Evolutionary conservation across 1,140 invertebrate genomes (phyloP).

Genomic region (Drosophila bocki): DNA sequence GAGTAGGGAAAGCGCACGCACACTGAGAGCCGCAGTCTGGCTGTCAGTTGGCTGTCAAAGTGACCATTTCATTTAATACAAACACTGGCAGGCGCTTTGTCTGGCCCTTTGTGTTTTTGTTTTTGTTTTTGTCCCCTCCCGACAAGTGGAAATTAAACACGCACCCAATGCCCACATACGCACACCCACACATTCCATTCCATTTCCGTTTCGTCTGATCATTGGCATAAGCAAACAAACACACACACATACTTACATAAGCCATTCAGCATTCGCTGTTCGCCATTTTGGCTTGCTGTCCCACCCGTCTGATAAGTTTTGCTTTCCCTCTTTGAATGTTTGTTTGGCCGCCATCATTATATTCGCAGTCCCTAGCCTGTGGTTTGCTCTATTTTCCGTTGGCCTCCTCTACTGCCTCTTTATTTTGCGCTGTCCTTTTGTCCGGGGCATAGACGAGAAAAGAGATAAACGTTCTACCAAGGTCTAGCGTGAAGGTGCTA

Average conservation of each 20-base stretch:
- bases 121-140: slow-evolving; percentile 26
- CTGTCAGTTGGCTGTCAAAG: slow-evolving; percentile 76
- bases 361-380: slow-evolving; percentile 31
- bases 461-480: slow-evolving; percentile 31
- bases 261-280: slow-evolving; percentile 21
- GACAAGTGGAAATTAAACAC: slow-evolving; percentile 78
- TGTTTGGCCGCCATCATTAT: slow-evolving; percentile 58
- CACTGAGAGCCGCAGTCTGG: slow-evolving; percentile 27
- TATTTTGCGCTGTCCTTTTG: slow-evolving; percentile 37
- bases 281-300: slow-evolving; percentile 41
- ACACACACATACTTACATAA: slow-evolving; percentile 9
- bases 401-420: slow-evolving; percentile 10
- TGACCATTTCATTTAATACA: slow-evolving; percentile 79
- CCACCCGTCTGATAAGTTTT: slow-evolving; percentile 38
- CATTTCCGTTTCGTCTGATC: slow-evolving; percentile 57
- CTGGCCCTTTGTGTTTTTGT: slow-evolving; percentile 38
- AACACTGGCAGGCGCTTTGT: slow-evolving; percentile 30
- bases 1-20: slow-evolving; percentile 34
- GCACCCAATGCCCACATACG: slow-evolving; percentile 41
- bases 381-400: slow-evolving; percentile 26
- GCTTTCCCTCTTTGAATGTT: slow-evolving; percentile 44
- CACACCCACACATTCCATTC: slow-evolving; percentile 23
- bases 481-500: too few species aligned
- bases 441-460: slow-evolving; percentile 18
- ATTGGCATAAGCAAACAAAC: slow-evolving; percentile 50